Evolutionary conservation across 2,113 vertebrate species (phyloP).

Genomic region (Todiramphus chloris): DNA sequence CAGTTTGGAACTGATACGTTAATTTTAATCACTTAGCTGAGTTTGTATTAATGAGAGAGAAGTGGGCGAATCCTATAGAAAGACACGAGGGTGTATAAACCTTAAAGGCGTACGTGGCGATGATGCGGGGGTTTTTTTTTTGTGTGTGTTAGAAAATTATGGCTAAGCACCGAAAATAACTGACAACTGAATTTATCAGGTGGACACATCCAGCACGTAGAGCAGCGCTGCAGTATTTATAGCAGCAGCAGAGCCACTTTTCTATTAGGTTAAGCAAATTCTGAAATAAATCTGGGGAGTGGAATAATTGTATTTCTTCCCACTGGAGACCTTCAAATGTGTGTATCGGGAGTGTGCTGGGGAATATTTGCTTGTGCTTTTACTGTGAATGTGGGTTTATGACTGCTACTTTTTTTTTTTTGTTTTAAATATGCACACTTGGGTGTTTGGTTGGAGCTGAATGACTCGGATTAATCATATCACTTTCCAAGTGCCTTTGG

Average conservation of each 20-base stretch:
- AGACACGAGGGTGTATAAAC: background rate
- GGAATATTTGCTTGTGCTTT: background rate
- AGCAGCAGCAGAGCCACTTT: background rate
- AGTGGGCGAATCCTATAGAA: background rate
- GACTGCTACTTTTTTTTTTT: background rate
- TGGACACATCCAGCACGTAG: background rate
- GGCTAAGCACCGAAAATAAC: background rate
- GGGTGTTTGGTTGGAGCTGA: background rate
- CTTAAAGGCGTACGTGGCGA: background rate
- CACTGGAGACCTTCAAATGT: background rate
- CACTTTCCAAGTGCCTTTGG: background rate
- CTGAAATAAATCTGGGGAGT: background rate
- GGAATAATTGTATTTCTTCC: background rate
- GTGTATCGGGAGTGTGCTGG: background rate
- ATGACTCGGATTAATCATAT: background rate
- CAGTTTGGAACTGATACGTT: conserved; percentile 37
- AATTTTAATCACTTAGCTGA: conserved; percentile 57
- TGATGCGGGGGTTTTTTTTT: background rate
- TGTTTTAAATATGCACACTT: background rate
- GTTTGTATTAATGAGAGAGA: conserved; percentile 49
- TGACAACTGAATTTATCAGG: background rate
- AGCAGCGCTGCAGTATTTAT: background rate
- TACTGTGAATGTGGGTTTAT: background rate
- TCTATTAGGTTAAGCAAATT: background rate
- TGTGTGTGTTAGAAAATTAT: background rate